Evolutionary conservation across 1,140 invertebrate species (phyloP).

Genomic region (Galendromus occidentalis): DNA sequence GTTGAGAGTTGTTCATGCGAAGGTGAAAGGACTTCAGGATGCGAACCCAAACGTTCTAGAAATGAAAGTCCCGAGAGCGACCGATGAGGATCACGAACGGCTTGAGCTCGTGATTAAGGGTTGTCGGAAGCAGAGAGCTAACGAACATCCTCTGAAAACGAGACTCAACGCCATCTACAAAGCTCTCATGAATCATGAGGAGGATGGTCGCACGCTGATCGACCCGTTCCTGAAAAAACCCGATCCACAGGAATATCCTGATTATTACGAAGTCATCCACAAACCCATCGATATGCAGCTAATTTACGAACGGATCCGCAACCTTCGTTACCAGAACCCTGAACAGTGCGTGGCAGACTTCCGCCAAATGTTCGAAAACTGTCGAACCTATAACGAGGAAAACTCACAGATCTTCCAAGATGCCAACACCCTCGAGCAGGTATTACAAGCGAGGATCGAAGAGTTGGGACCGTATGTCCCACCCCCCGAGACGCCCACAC

Average conservation of each 20-base stretch:
- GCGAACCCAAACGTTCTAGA: background rate
- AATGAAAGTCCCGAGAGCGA: background rate
- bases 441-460: constrained; percentile 59
- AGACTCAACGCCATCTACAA: constrained; percentile 28
- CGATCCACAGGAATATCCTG: constrained; percentile 79
- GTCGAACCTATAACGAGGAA: constrained; percentile 86
- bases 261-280: constrained; percentile 82
- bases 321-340: constrained; percentile 37
- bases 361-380: constrained; percentile 82
- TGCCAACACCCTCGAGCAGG: constrained; percentile 63
- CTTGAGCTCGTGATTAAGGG: constrained; percentile 9
- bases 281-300: constrained; percentile 86
- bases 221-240: constrained; percentile 89
- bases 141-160: constrained; percentile 23
- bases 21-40: constrained; percentile 11
- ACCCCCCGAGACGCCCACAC: background rate
- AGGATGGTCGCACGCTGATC: constrained; percentile 63
- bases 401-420: constrained; percentile 83
- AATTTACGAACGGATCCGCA: constrained; percentile 74
- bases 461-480: constrained; percentile 37
- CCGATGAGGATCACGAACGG: constrained; percentile 6
- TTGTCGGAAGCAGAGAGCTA: constrained; percentile 22
- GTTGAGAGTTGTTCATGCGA: constrained; percentile 11
- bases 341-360: constrained; percentile 46
- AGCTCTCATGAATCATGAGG: constrained; percentile 42